Conservation (phyloP, 2,888 invertebrate species). For the Dione juno region DNA sequence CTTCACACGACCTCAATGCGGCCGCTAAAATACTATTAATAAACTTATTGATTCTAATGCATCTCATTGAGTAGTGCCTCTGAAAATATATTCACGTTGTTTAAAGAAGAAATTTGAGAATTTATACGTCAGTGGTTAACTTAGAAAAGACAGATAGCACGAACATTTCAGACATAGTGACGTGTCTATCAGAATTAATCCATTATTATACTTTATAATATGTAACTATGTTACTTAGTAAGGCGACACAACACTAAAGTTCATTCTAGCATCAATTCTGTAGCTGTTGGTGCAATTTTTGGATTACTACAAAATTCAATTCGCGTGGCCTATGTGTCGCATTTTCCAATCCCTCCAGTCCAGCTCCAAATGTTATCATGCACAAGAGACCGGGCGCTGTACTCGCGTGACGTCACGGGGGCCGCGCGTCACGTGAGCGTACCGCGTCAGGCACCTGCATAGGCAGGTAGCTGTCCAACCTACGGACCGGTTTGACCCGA, state of each 20-base stretch:
- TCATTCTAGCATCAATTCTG: not conserved
- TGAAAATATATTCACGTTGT: too few relatives aligned
- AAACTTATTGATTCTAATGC: not conserved
- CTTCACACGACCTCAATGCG: constrained; percentile 15
- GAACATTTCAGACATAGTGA: too few relatives aligned
- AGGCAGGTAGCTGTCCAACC: not conserved
- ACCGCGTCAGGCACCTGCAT: not conserved
- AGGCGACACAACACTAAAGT: not conserved
- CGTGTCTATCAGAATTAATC: too few relatives aligned
- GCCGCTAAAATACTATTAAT: constrained; percentile 7
- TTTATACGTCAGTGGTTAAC: too few relatives aligned
- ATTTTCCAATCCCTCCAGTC: too few relatives aligned
- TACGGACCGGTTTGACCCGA: not conserved
- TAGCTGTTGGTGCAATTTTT: not conserved
- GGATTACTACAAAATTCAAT: too few relatives aligned
- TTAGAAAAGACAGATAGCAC: too few relatives aligned
- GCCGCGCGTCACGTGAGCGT: constrained; percentile 6
- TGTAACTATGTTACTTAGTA: not conserved
- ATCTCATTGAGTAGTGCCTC: not conserved
- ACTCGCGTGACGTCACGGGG: constrained; percentile 9
- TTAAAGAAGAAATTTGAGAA: too few relatives aligned
- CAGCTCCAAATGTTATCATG: too few relatives aligned
- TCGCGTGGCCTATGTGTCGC: too few relatives aligned
- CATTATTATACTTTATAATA: not conserved
- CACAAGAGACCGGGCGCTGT: not conserved